phyloP scores from a whole-genome alignment of 1,140 invertebrate species.

The Littorina saxatilis region DNA sequence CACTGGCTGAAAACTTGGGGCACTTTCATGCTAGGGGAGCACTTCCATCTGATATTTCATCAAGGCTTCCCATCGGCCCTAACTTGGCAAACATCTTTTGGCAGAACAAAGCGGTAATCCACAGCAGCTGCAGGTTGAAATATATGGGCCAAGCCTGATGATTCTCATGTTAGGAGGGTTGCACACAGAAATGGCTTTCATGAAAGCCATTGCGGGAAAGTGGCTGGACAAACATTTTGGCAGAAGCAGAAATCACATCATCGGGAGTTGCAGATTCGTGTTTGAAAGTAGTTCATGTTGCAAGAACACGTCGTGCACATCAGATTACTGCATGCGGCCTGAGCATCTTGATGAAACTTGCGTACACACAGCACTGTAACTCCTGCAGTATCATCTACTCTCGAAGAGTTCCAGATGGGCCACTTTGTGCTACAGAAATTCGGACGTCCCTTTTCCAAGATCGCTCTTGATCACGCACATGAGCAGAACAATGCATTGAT shows the following conservation, averaged over 20 bases:
- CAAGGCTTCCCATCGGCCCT: no score
- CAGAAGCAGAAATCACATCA: slow-evolving; percentile 7
- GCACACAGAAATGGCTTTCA: slow-evolving; percentile 40
- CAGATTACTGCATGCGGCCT: slow-evolving; percentile 42
- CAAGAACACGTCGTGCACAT: slow-evolving; percentile 42
- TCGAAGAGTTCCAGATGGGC: slow-evolving; percentile 28
- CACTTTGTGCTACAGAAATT: slow-evolving; percentile 44
- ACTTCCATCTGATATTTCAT: no score
- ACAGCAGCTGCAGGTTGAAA: no score
- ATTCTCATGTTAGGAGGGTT: slow-evolving; percentile 44
- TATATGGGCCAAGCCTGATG: slow-evolving; percentile 53
- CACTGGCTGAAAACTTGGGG: no score
- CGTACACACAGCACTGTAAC: not conserved
- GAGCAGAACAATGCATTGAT: slow-evolving; percentile 49
- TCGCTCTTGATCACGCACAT: slow-evolving; percentile 60
- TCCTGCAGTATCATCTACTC: not conserved
- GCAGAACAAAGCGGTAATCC: no score
- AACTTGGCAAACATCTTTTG: no score
- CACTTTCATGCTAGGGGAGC: no score
- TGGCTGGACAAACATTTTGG: slow-evolving; percentile 54
- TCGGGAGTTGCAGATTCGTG: slow-evolving; percentile 47
- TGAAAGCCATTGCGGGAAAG: slow-evolving; percentile 42
- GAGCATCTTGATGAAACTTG: not conserved
- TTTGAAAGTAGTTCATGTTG: slow-evolving; percentile 41
- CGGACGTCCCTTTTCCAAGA: slow-evolving; percentile 41